A percentile compares a stretch with the other conserved stretches of the same genome.
These are phyloP conservation scores for Chroicocephalus ridibundus DNA, from an alignment of 2,113 vertebrate genomes.

Conservation along the genomic window DNA sequence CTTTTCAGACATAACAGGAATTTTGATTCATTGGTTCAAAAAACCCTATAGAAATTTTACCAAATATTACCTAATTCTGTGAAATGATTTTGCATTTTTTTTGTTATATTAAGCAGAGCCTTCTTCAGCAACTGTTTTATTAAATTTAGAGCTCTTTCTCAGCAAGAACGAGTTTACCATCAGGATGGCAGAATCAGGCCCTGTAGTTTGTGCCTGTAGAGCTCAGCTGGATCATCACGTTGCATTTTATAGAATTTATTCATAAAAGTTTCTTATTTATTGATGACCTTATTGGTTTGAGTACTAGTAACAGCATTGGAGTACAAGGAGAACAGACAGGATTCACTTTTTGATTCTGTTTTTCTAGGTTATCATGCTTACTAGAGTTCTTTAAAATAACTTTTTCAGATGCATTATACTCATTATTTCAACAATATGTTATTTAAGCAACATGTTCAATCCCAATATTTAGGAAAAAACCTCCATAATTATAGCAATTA, in stretches of 20 bases:
- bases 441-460: not conserved
- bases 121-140: not conserved
- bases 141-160: not conserved
- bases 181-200: not conserved
- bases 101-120: not conserved
- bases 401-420: not conserved
- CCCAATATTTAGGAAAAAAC: not conserved
- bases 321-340: not conserved
- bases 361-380: not conserved
- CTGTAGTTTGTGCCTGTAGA: not conserved
- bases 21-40: not conserved
- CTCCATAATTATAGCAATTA: not conserved
- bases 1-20: not conserved
- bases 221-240: not conserved
- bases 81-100: not conserved
- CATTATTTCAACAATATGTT: not conserved
- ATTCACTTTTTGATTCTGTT: not conserved
- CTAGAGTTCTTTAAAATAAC: not conserved
- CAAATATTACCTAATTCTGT: not conserved
- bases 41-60: not conserved
- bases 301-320: not conserved
- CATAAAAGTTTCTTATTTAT: not conserved
- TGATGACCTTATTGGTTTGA: not conserved
- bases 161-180: not conserved
- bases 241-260: not conserved